Evolutionary conservation across 2,888 invertebrate genomes (phyloP).

Genomic region (Agriopis aurantiaria): DNA sequence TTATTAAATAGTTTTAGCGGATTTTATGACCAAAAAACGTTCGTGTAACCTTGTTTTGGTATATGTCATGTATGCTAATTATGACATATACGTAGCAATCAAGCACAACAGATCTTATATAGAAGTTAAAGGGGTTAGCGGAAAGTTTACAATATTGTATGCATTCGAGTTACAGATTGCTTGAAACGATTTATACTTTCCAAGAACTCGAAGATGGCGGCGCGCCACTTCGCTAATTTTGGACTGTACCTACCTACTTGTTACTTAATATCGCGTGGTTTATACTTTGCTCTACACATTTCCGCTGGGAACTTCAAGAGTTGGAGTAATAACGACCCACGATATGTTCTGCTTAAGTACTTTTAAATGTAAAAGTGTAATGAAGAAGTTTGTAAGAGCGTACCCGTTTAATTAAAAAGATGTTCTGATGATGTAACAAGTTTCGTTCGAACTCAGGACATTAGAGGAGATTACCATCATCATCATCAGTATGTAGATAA

Average conservation of each 20-base stretch:
- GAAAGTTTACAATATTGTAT: conserved; percentile 53
- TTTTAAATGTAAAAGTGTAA: conserved; percentile 25
- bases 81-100: not conserved
- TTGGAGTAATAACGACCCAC: conserved; percentile 40
- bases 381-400: conserved; percentile 17
- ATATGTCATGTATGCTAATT: not conserved
- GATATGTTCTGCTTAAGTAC: conserved; percentile 24
- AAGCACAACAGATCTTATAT: not conserved
- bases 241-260: conserved; percentile 44
- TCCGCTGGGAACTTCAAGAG: conserved; percentile 31
- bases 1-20: too few species aligned
- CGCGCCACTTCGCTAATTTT: conserved; percentile 57
- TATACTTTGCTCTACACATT: conserved; percentile 35
- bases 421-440: conserved; percentile 10
- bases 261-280: conserved; percentile 47
- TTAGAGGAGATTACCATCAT: not conserved
- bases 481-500: not conserved
- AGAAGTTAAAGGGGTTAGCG: conserved; percentile 47
- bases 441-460: conserved; percentile 6
- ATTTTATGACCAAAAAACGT: too few species aligned
- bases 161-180: conserved; percentile 49
- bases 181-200: conserved; percentile 60
- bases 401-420: conserved; percentile 21
- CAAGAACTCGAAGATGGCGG: conserved; percentile 52
- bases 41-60: too few species aligned